phyloP scores from a whole-genome alignment of 1,140 invertebrate genomes.

The Zaprionus davidi region DNA sequence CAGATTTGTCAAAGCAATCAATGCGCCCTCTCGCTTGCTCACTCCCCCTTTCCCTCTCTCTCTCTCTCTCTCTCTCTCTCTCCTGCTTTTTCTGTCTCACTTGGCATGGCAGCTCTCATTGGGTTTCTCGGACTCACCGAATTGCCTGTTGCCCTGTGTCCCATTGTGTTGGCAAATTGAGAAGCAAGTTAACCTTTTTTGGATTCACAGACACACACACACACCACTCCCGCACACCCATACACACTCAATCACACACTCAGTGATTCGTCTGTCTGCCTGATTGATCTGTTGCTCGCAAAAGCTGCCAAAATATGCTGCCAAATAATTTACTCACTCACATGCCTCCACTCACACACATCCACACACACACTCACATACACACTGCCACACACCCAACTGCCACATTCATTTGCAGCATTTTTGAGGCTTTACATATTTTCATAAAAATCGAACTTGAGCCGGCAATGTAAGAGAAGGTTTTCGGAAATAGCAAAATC shows the following conservation, averaged over 20 bases:
- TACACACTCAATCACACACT: neutral
- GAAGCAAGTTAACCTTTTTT: constrained; percentile 40
- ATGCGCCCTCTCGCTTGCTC: constrained; percentile 39
- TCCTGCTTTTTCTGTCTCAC: neutral
- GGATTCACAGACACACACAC: neutral
- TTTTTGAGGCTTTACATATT: constrained; percentile 10
- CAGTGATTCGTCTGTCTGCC: constrained; percentile 1
- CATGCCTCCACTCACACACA: neutral
- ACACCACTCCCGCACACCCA: neutral
- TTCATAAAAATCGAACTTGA: neutral
- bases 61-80: neutral
- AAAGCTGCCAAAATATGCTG: constrained; percentile 20
- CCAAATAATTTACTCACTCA: constrained; percentile 20
- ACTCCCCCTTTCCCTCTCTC: neutral
- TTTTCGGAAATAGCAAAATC: neutral
- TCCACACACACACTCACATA: neutral
- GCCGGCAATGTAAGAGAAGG: neutral
- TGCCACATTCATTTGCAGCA: neutral
- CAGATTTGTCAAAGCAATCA: constrained; percentile 81
- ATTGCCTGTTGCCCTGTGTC: constrained; percentile 3
- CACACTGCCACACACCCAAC: neutral
- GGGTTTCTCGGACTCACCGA: constrained; percentile 9
- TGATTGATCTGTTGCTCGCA: constrained; percentile 23
- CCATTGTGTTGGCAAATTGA: constrained; percentile 31
- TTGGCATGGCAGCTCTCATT: neutral